Conservation (phyloP, 1,140 invertebrate species). For the Temnothorax nylanderi region DNA sequence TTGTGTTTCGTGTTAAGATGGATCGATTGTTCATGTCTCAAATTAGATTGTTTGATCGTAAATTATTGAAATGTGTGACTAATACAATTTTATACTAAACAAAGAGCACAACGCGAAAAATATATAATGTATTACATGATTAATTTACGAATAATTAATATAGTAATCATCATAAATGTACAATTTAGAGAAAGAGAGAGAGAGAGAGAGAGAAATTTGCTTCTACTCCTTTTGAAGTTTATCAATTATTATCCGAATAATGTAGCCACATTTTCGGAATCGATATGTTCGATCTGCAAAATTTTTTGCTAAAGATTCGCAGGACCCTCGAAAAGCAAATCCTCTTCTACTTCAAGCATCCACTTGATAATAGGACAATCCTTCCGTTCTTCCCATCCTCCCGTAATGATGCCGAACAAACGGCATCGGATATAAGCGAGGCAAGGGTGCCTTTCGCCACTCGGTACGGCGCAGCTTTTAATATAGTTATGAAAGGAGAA, state of each 20-base stretch:
- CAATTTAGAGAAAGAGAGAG: no score
- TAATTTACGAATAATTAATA: neutral
- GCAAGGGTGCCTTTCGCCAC: conserved; percentile 9
- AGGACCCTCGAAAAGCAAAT: neutral
- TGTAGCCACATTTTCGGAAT: neutral
- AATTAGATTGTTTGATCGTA: neutral
- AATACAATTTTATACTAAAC: neutral
- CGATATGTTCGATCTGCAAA: neutral
- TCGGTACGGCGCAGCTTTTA: conserved; percentile 22
- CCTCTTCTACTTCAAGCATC: neutral
- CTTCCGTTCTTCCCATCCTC: neutral
- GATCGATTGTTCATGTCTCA: neutral
- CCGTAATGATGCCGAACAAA: conserved; percentile 33
- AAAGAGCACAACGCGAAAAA: neutral
- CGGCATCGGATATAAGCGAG: conserved; percentile 28
- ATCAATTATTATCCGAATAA: no score
- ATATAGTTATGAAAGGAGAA: conserved; percentile 36
- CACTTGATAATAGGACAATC: conserved; percentile 14
- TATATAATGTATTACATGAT: neutral
- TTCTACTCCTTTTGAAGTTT: neutral
- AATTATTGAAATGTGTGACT: neutral
- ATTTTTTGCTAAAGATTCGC: neutral
- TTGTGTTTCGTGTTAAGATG: neutral
- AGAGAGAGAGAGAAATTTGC: no score
- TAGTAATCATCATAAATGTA: no score